These are phyloP conservation scores for Strigamia transsilvanica DNA, from an alignment of 2,888 invertebrate species.

Conservation along the genomic window DNA sequence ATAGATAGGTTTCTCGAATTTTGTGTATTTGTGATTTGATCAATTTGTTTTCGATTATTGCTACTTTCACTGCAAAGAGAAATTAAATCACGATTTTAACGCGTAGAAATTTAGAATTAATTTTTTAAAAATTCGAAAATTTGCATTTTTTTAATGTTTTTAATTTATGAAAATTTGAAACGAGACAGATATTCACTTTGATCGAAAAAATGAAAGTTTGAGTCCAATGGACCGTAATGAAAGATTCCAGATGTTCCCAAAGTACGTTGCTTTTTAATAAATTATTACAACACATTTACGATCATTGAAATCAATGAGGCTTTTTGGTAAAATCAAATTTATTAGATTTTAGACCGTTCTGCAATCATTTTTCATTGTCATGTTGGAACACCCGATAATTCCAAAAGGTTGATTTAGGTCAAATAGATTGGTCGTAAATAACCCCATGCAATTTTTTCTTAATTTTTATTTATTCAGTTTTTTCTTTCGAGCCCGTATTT, in stretches of 20 bases:
- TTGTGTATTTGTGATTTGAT: neutral
- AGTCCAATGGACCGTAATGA: neutral
- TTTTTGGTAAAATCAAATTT: neutral
- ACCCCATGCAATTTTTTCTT: neutral
- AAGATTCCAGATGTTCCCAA: conserved; percentile 23
- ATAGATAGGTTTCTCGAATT: neutral
- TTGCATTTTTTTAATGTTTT: neutral
- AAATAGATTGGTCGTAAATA: conserved; percentile 25
- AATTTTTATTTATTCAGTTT: conserved; percentile 10
- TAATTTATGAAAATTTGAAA: neutral
- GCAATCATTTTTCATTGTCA: conserved; percentile 11
- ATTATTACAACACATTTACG: neutral
- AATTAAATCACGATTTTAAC: neutral
- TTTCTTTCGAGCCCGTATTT: neutral
- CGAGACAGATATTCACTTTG: neutral
- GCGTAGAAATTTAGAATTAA: neutral
- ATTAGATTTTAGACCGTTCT: neutral
- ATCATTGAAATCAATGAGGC: neutral
- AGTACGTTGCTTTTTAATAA: neutral
- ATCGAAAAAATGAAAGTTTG: neutral
- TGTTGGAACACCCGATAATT: neutral
- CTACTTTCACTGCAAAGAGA: neutral
- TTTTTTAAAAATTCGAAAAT: neutral
- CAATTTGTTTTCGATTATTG: neutral
- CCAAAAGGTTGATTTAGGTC: neutral